These are phyloP conservation scores for Chrysogorgia sp. DNA, from an alignment of 92 coral and sea anemone species.

Conservation along the genomic window DNA sequence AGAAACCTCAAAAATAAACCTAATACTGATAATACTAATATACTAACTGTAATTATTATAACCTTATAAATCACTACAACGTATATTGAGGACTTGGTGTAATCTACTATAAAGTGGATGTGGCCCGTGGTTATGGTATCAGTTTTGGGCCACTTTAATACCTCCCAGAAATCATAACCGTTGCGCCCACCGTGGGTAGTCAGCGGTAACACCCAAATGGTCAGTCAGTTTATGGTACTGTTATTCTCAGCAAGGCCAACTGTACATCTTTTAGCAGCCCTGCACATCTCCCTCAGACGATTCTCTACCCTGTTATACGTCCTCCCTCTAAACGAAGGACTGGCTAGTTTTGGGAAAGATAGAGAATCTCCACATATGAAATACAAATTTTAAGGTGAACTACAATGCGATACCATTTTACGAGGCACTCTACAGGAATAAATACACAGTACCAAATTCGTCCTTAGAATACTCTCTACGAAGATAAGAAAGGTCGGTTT, in stretches of 20 bases:
- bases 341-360: not conserved
- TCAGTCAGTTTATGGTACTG: not conserved
- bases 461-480: not conserved
- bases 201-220: too few species aligned
- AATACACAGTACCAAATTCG: not conserved
- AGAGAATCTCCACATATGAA: constrained; percentile 1
- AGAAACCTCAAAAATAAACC: too few species aligned
- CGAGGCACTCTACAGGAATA: not conserved
- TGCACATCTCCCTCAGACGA: constrained; percentile 5
- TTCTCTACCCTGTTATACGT: constrained; percentile 8
- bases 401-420: not conserved
- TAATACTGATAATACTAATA: too few species aligned
- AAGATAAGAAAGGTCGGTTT: not conserved
- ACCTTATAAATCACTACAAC: too few species aligned
- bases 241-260: not conserved
- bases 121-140: too few species aligned
- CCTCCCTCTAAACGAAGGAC: not conserved
- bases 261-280: constrained; percentile 6
- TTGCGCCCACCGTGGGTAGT: too few species aligned
- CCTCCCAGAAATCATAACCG: too few species aligned
- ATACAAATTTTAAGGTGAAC: not conserved
- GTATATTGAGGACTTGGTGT: too few species aligned
- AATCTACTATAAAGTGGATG: too few species aligned
- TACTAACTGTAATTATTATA: too few species aligned
- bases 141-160: too few species aligned